Base-by-base conservation (phyloP, 2,888 invertebrate species). In the Mythimna ferrago region DNA sequence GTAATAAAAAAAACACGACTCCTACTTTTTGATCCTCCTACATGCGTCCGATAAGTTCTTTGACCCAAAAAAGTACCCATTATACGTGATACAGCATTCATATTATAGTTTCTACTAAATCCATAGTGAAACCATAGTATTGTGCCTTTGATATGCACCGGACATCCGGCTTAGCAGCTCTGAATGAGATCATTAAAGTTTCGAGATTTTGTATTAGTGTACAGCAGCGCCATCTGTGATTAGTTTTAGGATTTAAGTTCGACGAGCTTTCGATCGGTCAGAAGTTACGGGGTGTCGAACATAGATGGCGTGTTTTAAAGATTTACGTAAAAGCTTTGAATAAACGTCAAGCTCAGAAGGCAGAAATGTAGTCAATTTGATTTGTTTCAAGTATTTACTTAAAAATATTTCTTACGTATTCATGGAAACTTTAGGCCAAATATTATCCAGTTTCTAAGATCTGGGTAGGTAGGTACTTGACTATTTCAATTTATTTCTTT, bases 151-250 rank as follows among this genome's bases (percentile, higher is more conserved):
- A 81, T 72, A 41, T 62, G 16, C 41, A 72, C 62, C 63, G 86
- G 86, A 86, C 51, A 35, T 86, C 86, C 86, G 82, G 85, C 75
- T 86, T 67, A 81, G 41, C 56, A 64, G 71, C 56, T 71, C 73
- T 82, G 73, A 81, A 71, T 80, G 65, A 63, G 69, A 65, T 58
- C 82, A 62, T 72, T 72, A 54, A 51, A 65, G 32, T 63, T 66
- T 51, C 19, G 51, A 54, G 35, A 44, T 56, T 51, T 58, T 54
- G 1, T 56, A 21, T n/a, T 1, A 26, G 65, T 26, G 48, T 54
- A 53, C 0, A 60, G 63, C 64, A 71, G 44, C 70, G 79, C 71
- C 82, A 85, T 84, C 86, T 85, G 32, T 77, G 61, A 53, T 56
- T 6, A 7, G 21, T 21, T 21, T n/a, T 2, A 21, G 7, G 26